These are phyloP conservation scores for Desmophyllum pertusum DNA, from an alignment of 92 coral and sea anemone species.

Conservation along the genomic window DNA sequence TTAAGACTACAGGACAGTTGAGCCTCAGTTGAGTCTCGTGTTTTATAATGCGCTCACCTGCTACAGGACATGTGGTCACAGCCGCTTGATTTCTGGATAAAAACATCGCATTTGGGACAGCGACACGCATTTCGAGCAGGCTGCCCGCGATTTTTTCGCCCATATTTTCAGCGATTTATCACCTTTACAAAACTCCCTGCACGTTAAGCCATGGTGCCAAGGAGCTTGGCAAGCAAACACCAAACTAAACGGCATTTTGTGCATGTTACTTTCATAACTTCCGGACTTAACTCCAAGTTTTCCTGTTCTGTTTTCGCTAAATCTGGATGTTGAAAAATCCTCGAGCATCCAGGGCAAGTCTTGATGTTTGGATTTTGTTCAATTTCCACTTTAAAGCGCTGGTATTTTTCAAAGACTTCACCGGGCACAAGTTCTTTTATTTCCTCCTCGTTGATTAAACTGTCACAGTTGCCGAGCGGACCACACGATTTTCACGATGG, in stretches of 20 bases:
- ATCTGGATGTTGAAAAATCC: conserved; percentile 58
- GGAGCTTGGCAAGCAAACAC: conserved; percentile 93
- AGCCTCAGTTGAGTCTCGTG: neutral
- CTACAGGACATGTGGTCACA: conserved; percentile 91
- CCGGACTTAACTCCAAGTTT: conserved; percentile 21
- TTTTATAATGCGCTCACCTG: conserved; percentile 62
- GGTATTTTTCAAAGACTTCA: conserved; percentile 61
- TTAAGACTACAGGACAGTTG: neutral
- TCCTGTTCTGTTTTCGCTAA: conserved; percentile 16
- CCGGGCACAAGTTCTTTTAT: conserved; percentile 51
- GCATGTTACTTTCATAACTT: conserved; percentile 74
- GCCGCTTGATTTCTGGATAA: conserved; percentile 82
- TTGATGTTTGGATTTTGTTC: conserved; percentile 79
- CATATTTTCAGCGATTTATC: conserved; percentile 87
- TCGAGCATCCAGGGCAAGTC: conserved; percentile 89
- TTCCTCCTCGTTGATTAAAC: conserved; percentile 61
- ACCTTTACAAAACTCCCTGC: conserved; percentile 81
- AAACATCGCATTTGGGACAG: conserved; percentile 82
- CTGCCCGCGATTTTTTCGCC: conserved; percentile 90
- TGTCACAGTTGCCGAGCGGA: conserved; percentile 85
- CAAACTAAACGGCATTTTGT: conserved; percentile 79
- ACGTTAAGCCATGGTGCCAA: conserved; percentile 83
- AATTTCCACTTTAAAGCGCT: conserved; percentile 76
- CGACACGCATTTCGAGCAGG: conserved; percentile 76
- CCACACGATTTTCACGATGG: conserved; percentile 78